Evolutionary conservation across 2,113 vertebrate genomes (phyloP), one percentile per base, ranked within the genome.

Genomic region (Neotoma lepida): DNA sequence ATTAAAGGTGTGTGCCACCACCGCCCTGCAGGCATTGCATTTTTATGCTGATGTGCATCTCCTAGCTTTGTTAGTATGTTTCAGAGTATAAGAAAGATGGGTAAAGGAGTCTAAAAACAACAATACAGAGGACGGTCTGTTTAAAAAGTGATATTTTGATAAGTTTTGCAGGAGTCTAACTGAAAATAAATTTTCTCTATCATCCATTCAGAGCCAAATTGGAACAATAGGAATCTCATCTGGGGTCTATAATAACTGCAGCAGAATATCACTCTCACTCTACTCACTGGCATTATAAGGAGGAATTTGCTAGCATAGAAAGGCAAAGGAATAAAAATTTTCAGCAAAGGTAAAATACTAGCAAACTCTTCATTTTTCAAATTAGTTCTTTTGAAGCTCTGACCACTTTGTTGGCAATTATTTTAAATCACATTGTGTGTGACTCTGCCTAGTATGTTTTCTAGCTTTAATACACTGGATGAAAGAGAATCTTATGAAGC

Each of bases 371-470:
- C 30, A 73, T 73, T 94, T 89, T 94, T 61, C 56, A 95, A 89
- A 89, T 93, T 91, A 81, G 39, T 96, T 91, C 49, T 93, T 90
- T 49, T 35, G 15, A 90, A 96, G 58, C 74, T 82, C 24, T 80
- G 64, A 86, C 93, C 49, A 92, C 49, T 73, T 92, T 80, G 70
- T 95, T 85, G 74, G 26, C 68, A 96, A 88, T 97, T 93, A 96
- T 76, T 44, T 96, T 89, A 63, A 95, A 86, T 95, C 66, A 54
- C 78, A 4, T 78, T 88, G 54, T 51, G 49, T 94, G n/a, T 93
- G 54, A 66, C 61, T 39, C 86, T 92, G 28, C 39, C 30, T 74
- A 0, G 64, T 80, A n/a, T 49, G 80, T 93, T 80, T 85, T 95
- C 26, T 84, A 63, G 56, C 46, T 93, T 95, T 87, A 95, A 93